A percentile compares a stretch with the other conserved stretches of the same genome.
These are phyloP conservation scores for Rallus crepitans DNA, from an alignment of 2,797 vertebrate species.

Conservation along the genomic window DNA sequence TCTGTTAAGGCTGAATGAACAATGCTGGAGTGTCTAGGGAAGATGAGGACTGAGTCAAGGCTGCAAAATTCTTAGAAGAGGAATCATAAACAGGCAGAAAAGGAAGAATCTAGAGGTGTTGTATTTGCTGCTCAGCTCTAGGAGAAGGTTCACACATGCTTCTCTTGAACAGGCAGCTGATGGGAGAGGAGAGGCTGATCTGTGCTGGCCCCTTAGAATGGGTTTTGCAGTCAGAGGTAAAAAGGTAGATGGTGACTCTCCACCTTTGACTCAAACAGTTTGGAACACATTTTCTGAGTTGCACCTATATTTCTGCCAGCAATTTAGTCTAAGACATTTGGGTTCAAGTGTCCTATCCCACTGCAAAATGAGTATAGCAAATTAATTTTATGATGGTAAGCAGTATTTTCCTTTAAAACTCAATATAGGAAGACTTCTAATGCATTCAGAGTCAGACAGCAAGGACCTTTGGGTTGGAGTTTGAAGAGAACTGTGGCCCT, in stretches of 20 bases:
- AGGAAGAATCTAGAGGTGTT: background rate
- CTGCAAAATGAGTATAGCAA: background rate
- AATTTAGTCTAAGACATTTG: background rate
- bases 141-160: background rate
- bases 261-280: background rate
- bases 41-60: background rate
- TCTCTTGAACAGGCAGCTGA: background rate
- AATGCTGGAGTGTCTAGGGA: background rate
- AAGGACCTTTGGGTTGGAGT: background rate
- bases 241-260: background rate
- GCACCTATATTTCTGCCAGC: background rate
- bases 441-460: background rate
- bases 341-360: background rate
- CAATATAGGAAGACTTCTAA: background rate
- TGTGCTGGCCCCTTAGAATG: background rate
- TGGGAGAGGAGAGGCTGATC: background rate
- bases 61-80: background rate
- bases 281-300: background rate
- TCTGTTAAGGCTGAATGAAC: background rate
- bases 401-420: background rate
- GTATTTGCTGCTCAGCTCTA: background rate
- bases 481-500: background rate
- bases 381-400: background rate
- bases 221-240: background rate
- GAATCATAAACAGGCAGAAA: background rate